A percentile compares a stretch with the other conserved stretches of the same genome.
Conservation (phyloP, 2,888 invertebrate genomes). For the Galerucella pusilla region DNA sequence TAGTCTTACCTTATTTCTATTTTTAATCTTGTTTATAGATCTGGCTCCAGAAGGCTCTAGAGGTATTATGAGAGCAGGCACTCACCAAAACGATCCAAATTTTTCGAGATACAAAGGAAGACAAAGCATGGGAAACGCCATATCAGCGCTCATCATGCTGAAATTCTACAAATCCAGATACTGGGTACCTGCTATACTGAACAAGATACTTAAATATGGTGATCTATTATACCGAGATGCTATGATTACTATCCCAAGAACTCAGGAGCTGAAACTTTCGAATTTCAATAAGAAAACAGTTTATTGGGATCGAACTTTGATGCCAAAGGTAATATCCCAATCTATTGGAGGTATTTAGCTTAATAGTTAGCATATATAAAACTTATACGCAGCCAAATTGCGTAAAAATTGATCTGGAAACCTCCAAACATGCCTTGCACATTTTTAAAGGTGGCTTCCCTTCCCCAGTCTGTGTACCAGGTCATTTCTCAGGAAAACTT, state of each 20-base stretch:
- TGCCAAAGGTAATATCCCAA: slow-evolving; percentile 50
- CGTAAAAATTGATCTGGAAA: too few relatives aligned
- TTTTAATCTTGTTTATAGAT: background rate
- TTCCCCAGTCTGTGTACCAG: too few relatives aligned
- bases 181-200: slow-evolving; percentile 62
- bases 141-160: slow-evolving; percentile 62
- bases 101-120: slow-evolving; percentile 57
- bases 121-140: slow-evolving; percentile 60
- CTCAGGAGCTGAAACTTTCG: slow-evolving; percentile 47
- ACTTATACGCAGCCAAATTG: too few relatives aligned
- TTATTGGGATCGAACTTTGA: slow-evolving; percentile 53
- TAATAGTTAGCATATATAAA: too few relatives aligned
- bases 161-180: slow-evolving; percentile 58
- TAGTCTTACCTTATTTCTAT: background rate
- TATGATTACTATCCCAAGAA: slow-evolving; percentile 50
- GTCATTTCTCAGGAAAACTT: too few relatives aligned
- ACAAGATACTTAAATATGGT: slow-evolving; percentile 61
- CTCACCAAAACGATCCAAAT: slow-evolving; percentile 59
- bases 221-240: slow-evolving; percentile 59
- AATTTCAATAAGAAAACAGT: slow-evolving; percentile 54
- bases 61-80: slow-evolving; percentile 60
- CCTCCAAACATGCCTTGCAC: too few relatives aligned
- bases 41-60: slow-evolving; percentile 6
- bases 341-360: background rate
- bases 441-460: too few relatives aligned